These are phyloP conservation scores for Zaprionus davidi DNA, from an alignment of 1,140 invertebrate genomes.

Conservation along the genomic window DNA sequence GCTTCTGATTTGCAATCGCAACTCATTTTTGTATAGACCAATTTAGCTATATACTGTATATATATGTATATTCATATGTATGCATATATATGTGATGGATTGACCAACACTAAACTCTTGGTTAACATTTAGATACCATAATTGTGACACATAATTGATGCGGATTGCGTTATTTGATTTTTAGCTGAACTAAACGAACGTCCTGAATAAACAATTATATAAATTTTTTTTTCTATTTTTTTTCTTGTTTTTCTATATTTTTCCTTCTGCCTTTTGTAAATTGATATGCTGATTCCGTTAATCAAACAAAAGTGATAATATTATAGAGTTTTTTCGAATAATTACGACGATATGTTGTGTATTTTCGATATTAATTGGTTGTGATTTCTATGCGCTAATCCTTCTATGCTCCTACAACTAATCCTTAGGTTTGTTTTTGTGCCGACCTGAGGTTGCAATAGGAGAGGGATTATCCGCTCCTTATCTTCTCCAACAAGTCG, in stretches of 20 bases:
- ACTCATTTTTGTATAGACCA: slow-evolving; percentile 78
- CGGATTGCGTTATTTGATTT: slow-evolving; percentile 55
- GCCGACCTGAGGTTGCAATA: neutral
- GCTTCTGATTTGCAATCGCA: slow-evolving; percentile 80
- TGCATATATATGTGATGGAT: slow-evolving; percentile 38
- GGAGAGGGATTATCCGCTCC: neutral
- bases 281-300: slow-evolving; percentile 84
- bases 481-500: neutral
- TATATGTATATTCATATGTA: slow-evolving; percentile 41
- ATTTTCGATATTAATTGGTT: slow-evolving; percentile 82
- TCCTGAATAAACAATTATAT: slow-evolving; percentile 45
- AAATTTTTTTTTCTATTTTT: slow-evolving; percentile 1
- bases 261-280: slow-evolving; percentile 74
- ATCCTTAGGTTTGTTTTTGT: slow-evolving; percentile 57
- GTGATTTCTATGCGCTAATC: slow-evolving; percentile 38
- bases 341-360: slow-evolving; percentile 80
- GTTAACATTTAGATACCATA: slow-evolving; percentile 61
- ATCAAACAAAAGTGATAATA: slow-evolving; percentile 56
- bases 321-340: slow-evolving; percentile 35
- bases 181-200: slow-evolving; percentile 42
- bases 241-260: slow-evolving; percentile 16
- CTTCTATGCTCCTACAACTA: slow-evolving; percentile 46
- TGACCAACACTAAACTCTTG: slow-evolving; percentile 83
- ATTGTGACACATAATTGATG: slow-evolving; percentile 76
- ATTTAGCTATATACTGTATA: slow-evolving; percentile 63